These are phyloP conservation scores for Phenganax stokvisi DNA, from an alignment of 92 coral and sea anemone species.

Conservation along the genomic window DNA sequence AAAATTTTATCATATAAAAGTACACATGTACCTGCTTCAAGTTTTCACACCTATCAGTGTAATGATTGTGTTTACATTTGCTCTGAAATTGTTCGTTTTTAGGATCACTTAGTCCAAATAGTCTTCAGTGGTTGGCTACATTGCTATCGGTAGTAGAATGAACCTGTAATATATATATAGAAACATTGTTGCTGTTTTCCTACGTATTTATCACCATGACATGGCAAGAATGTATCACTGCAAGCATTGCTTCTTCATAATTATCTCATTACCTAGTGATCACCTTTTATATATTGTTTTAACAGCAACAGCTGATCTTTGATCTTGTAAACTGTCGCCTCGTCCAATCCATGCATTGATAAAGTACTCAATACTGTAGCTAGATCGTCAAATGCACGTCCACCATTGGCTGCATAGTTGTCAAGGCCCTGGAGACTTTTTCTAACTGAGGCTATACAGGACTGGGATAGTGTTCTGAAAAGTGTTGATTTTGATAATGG, in stretches of 20 bases:
- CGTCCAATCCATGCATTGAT: conserved; percentile 28
- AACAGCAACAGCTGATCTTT: conserved; percentile 33
- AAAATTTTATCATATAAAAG: neutral
- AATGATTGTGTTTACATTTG: conserved; percentile 39
- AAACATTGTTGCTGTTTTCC: conserved; percentile 10
- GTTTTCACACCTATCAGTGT: conserved; percentile 40
- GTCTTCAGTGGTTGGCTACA: conserved; percentile 47
- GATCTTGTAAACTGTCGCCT: conserved; percentile 13
- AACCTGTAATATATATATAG: conserved; percentile 34
- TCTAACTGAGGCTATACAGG: conserved; percentile 46
- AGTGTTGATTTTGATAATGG: conserved; percentile 49
- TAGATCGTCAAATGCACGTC: conserved; percentile 40
- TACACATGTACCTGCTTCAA: conserved; percentile 28
- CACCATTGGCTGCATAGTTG: conserved; percentile 39
- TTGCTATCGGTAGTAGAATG: conserved; percentile 34
- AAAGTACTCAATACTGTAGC: conserved; percentile 22
- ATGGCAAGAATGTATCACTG: too few relatives aligned
- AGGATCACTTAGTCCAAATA: conserved; percentile 43
- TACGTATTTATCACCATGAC: too few relatives aligned
- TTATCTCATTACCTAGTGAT: conserved; percentile 38
- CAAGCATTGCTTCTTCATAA: too few relatives aligned
- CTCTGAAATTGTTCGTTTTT: conserved; percentile 25
- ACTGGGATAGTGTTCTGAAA: conserved; percentile 40
- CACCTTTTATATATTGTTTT: conserved; percentile 51
- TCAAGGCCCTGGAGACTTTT: conserved; percentile 53